Evolutionary conservation across 2,797 vertebrate genomes (phyloP).

Genomic region (Oophaga sylvatica): DNA sequence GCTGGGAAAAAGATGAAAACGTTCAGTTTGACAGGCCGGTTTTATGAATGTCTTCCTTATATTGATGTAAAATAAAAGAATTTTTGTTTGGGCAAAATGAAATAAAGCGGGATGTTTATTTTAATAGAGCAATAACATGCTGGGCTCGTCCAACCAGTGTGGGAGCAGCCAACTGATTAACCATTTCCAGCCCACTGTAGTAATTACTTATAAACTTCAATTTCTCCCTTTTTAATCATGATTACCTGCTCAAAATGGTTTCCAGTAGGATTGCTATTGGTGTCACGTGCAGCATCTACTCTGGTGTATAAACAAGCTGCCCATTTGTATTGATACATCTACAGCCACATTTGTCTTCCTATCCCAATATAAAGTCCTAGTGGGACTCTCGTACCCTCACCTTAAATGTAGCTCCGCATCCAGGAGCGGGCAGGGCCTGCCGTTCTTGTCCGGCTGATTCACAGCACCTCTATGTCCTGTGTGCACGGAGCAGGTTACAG

Average conservation of each 20-base stretch:
- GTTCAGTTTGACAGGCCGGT: slow-evolving; percentile 73
- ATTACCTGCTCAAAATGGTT: not conserved
- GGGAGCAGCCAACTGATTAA: slow-evolving; percentile 24
- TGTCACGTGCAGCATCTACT: not conserved
- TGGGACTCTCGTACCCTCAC: not conserved
- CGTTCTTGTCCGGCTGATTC: slow-evolving; percentile 74
- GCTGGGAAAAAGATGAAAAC: slow-evolving; percentile 81
- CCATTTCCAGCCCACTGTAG: not conserved
- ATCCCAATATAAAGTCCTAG: not conserved
- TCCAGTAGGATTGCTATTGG: too few species aligned
- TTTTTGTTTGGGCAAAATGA: slow-evolving; percentile 76
- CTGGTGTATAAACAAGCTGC: not conserved
- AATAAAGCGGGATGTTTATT: slow-evolving; percentile 79
- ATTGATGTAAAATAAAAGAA: slow-evolving; percentile 79
- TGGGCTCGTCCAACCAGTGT: not conserved
- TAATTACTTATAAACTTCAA: not conserved
- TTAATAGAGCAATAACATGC: slow-evolving; percentile 62
- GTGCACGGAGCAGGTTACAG: slow-evolving; percentile 77
- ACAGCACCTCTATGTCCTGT: slow-evolving; percentile 78
- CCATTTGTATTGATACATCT: not conserved
- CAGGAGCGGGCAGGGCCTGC: slow-evolving; percentile 77
- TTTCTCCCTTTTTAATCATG: not conserved
- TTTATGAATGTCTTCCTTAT: slow-evolving; percentile 83
- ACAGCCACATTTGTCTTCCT: not conserved
- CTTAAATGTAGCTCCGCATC: slow-evolving; percentile 56